Evolutionary conservation across 2,113 vertebrate species (phyloP).

Genomic region (Indicator indicator): DNA sequence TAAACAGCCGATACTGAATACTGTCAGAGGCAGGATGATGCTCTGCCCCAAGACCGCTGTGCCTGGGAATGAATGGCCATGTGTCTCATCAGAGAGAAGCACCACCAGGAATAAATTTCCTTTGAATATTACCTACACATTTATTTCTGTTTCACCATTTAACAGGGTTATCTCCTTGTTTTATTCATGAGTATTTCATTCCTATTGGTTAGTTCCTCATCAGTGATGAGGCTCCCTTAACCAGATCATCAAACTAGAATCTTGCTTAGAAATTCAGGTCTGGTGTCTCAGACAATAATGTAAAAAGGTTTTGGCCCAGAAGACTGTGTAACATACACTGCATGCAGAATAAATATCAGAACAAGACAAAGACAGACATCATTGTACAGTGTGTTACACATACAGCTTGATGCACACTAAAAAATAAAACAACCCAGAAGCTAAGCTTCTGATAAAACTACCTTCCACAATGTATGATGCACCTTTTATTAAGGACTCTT

Average conservation of each 20-base stretch:
- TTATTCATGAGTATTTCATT: neutral
- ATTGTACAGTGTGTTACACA: neutral
- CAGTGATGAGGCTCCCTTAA: neutral
- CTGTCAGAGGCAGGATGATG: neutral
- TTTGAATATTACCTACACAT: neutral
- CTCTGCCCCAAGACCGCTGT: neutral
- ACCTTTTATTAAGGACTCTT: neutral
- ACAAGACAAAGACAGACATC: fast-evolving
- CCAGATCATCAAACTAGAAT: neutral
- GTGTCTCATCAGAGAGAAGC: fast-evolving
- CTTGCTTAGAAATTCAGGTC: neutral
- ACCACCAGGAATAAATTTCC: neutral
- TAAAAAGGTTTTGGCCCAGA: neutral
- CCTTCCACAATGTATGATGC: neutral
- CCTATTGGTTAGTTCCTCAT: neutral
- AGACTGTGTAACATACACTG: fast-evolving
- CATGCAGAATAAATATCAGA: neutral
- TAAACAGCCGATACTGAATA: neutral
- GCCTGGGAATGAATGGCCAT: neutral
- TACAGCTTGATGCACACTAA: neutral
- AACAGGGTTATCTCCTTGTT: neutral
- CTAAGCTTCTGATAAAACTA: neutral
- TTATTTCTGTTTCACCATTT: neutral
- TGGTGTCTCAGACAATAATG: neutral
- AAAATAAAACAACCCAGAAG: neutral